These are phyloP conservation scores for Synanthedon andrenaeformis DNA, from an alignment of 2,888 invertebrate species.

Conservation along the genomic window DNA sequence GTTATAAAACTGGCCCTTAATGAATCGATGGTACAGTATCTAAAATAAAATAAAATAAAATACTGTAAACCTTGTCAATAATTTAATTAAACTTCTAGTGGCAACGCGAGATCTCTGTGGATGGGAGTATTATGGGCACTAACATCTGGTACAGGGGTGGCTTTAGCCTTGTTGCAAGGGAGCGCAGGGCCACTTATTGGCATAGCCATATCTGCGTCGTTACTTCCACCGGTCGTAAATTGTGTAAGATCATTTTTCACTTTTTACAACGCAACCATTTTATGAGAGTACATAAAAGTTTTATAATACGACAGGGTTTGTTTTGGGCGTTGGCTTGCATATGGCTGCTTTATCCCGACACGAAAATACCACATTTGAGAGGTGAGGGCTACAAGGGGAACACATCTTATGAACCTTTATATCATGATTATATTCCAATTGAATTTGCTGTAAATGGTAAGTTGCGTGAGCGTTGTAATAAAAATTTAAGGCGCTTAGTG, in stretches of 20 bases:
- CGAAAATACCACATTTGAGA: conserved; percentile 77
- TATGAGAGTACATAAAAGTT: not conserved
- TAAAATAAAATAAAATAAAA: no score
- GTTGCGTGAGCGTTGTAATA: conserved; percentile 3
- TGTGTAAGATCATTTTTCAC: conserved; percentile 69
- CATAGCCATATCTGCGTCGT: conserved; percentile 89
- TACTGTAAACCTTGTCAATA: no score
- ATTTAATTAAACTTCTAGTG: conserved; percentile 46
- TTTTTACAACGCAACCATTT: not conserved
- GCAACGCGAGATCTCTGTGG: conserved; percentile 78
- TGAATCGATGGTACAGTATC: no score
- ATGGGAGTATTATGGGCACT: conserved; percentile 82
- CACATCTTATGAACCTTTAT: conserved; percentile 74
- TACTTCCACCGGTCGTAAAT: conserved; percentile 87
- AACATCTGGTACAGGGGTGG: conserved; percentile 84
- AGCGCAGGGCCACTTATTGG: conserved; percentile 88
- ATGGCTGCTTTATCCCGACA: conserved; percentile 76
- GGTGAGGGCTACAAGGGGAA: conserved; percentile 74
- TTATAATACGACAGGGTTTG: conserved; percentile 67
- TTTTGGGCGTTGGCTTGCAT: conserved; percentile 81
- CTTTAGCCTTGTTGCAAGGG: conserved; percentile 85
- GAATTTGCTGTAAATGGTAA: conserved; percentile 81
- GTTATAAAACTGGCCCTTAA: no score
- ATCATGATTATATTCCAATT: conserved; percentile 79
- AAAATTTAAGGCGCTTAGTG: not conserved